A percentile compares a stretch with the other conserved stretches of the same genome.
Evolutionary conservation across 2,888 invertebrate genomes (phyloP).

Genomic region (Drosophila phalerata): DNA sequence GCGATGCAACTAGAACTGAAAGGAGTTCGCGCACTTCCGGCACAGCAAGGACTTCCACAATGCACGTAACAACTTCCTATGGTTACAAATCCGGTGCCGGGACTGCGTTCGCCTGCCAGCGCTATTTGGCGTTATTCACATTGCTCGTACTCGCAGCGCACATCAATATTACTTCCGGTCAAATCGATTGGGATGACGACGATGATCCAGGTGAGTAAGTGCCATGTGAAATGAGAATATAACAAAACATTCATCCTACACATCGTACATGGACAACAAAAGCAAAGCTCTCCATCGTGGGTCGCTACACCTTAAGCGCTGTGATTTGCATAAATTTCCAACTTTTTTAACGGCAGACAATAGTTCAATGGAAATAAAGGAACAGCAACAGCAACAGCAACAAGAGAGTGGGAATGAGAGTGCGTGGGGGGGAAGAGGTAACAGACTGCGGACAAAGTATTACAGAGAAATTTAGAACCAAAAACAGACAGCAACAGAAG

Average conservation of each 20-base stretch:
- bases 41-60: slow-evolving; percentile 69
- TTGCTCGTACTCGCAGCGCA: slow-evolving; percentile 81
- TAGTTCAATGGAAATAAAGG: slow-evolving; percentile 52
- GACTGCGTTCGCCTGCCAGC: slow-evolving; percentile 50
- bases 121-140: slow-evolving; percentile 76
- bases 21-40: slow-evolving; percentile 45
- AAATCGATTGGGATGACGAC: slow-evolving; percentile 86
- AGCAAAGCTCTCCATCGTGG: slow-evolving; percentile 48
- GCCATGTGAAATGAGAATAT: slow-evolving; percentile 17
- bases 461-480: slow-evolving; percentile 8
- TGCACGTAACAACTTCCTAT: slow-evolving; percentile 68
- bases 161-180: slow-evolving; percentile 83
- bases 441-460: not conserved
- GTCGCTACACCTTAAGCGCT: slow-evolving; percentile 47
- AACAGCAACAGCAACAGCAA: not conserved
- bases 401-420: not conserved
- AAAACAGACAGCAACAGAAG: slow-evolving; percentile 48
- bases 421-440: not conserved
- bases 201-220: slow-evolving; percentile 86
- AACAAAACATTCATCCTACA: slow-evolving; percentile 45
- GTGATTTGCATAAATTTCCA: slow-evolving; percentile 76
- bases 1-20: slow-evolving; percentile 40
- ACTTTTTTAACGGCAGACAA: slow-evolving; percentile 32
- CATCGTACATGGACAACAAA: slow-evolving; percentile 47
- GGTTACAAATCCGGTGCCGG: slow-evolving; percentile 21